phyloP scores from a whole-genome alignment of 2,888 invertebrate genomes.

The Crematogaster levior region DNA sequence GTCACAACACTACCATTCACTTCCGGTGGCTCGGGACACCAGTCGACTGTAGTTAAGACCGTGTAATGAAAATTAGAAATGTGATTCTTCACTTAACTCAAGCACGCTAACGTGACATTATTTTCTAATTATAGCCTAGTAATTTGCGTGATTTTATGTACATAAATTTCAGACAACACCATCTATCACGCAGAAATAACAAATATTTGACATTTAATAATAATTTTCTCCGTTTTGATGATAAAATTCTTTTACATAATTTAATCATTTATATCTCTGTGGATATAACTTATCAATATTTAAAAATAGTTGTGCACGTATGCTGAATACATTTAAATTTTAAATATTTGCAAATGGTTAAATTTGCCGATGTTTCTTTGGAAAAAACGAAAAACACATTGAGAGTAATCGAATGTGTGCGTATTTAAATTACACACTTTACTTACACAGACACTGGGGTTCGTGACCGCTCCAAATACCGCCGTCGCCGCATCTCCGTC shows the following conservation, averaged over 20 bases:
- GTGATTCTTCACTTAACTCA: not conserved
- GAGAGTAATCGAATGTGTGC: not conserved
- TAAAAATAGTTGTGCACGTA: not conserved
- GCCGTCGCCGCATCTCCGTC: conserved; percentile 90
- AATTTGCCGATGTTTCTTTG: not conserved
- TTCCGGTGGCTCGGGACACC: conserved; percentile 94
- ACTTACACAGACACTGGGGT: conserved; percentile 91
- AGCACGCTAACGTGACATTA: conserved; percentile 6
- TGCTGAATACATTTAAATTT: not conserved
- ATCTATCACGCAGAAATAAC: not conserved
- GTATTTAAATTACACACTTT: not conserved
- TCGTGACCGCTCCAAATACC: conserved; percentile 92
- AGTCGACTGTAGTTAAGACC: conserved; percentile 87
- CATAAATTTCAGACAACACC: not conserved
- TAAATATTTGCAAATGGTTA: not conserved
- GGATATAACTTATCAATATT: conserved; percentile 1
- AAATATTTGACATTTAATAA: no score
- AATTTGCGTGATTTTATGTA: not conserved
- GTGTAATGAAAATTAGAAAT: not conserved
- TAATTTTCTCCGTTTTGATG: not conserved
- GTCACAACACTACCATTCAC: conserved; percentile 92
- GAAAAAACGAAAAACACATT: not conserved
- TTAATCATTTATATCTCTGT: not conserved
- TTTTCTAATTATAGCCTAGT: conserved; percentile 5
- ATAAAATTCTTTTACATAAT: not conserved